Evolutionary conservation across 2,113 vertebrate genomes (phyloP), one percentile per base, ranked within the genome.

Genomic region (Zosterops pallidus): DNA sequence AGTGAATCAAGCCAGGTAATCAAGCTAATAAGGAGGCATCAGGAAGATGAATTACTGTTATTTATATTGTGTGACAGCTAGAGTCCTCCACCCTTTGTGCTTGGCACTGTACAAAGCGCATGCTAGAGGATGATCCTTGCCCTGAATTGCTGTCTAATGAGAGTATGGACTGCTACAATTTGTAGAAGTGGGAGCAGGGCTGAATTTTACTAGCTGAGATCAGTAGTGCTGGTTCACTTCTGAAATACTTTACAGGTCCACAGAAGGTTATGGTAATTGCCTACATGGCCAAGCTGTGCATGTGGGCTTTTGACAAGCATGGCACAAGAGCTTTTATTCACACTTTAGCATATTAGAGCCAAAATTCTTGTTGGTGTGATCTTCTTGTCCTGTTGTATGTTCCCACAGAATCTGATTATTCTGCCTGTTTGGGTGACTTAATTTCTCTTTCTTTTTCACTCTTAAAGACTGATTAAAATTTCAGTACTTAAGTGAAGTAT

Each of bases 1-100:
- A 53, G 59, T 87, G 84, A 91, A 85, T 96, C 87, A 87, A 94
- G 87, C 46, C 82, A 83, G 75, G 75, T 93, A 83, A 86, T 94
- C 78, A 91, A 91, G 70, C 47, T 88, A 83, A 83, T 52, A 91
- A 67, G 35, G 53, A 92, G 21, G 59, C 79, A 90, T 85, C 82
- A 88, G 79, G 79, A 96, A 59, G 83, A 83, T 80, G 25, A 93
- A 83, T 92, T 15, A 6, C 63, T 80, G 6, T 72, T 79, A 77
- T 50, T 94, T 92, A 57, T 69, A 44, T 67, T 85, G 29, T 90
- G 63, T 95, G 55, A 62, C 63, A 83, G 26, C 57, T 89, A 26
- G 46, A 90, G 75, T 80, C 12, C 42, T 90, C 75, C 67, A 80
- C 68, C 42, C 59, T 84, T 91, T 33, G 2, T 90, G 63, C 75